Percentiles rank a stretch among this genome's conserved stretches.
Evolutionary conservation across 1,140 invertebrate species (phyloP).

Genomic region (Pinna nobilis): DNA sequence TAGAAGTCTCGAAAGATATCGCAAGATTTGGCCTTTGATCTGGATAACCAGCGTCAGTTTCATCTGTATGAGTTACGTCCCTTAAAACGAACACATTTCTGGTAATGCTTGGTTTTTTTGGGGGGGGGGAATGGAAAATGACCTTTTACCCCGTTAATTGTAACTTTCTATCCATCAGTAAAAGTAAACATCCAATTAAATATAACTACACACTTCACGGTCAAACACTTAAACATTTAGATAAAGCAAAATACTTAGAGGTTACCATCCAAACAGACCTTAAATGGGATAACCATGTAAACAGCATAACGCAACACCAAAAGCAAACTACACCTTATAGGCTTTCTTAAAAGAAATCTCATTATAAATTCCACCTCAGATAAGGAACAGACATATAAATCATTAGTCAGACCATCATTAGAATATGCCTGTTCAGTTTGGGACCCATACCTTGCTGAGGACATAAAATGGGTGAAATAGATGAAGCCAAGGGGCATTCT

Average conservation of each 20-base stretch:
- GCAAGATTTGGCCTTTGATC: too few species aligned
- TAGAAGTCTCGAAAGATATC: too few species aligned
- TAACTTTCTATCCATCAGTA: too few species aligned
- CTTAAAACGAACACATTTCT: too few species aligned
- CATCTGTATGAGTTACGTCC: too few species aligned
- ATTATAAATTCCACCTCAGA: constrained; percentile 2
- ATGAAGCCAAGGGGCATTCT: too few species aligned
- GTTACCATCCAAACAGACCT: constrained; percentile 15
- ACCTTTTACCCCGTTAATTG: too few species aligned
- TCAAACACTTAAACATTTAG: constrained; percentile 9
- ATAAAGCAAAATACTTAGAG: constrained; percentile 25
- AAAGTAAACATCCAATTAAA: constrained; percentile 7
- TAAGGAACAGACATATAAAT: constrained; percentile 34
- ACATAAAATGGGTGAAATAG: too few species aligned
- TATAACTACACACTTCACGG: constrained; percentile 22
- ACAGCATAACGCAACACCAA: constrained; percentile 10
- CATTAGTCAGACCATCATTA: constrained; percentile 26
- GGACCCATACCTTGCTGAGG: constrained; percentile 35
- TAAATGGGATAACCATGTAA: constrained; percentile 16
- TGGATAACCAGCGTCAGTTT: too few species aligned
- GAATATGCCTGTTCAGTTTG: constrained; percentile 30
- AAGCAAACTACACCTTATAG: constrained; percentile 14
- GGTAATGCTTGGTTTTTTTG: too few species aligned
- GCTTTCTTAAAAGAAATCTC: constrained; percentile 17
- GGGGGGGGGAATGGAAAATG: too few species aligned